These are phyloP conservation scores for Stegodyphus dumicola DNA, from an alignment of 1,140 invertebrate species.

Conservation along the genomic window DNA sequence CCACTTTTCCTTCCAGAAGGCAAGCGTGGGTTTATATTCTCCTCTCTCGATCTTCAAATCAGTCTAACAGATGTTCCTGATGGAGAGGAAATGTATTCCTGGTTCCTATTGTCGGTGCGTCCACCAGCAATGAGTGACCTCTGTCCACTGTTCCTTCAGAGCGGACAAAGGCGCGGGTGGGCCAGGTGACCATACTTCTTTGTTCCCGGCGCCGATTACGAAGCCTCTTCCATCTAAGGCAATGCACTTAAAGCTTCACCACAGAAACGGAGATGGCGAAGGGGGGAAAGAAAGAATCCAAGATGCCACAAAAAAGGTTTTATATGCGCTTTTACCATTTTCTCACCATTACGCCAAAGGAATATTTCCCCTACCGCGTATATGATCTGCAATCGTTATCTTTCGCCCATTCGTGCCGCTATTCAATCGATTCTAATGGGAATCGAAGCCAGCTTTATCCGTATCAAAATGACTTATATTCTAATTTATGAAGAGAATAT, in stretches of 20 bases:
- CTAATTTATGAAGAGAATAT: no score
- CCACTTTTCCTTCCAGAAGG: slow-evolving; percentile 5
- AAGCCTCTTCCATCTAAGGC: slow-evolving; percentile 18
- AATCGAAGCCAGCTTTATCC: no score
- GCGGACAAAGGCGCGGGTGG: slow-evolving; percentile 37
- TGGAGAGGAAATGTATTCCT: slow-evolving; percentile 52
- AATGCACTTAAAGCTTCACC: slow-evolving; percentile 13
- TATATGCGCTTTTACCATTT: slow-evolving; percentile 33
- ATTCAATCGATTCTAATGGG: not conserved
- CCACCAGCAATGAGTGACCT: slow-evolving; percentile 37
- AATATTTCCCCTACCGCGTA: slow-evolving; percentile 5
- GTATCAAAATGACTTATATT: no score
- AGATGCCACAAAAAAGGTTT: slow-evolving; percentile 24
- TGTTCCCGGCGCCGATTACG: slow-evolving; percentile 52
- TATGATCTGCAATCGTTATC: slow-evolving; percentile 35
- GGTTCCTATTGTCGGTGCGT: slow-evolving; percentile 31
- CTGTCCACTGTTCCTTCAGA: slow-evolving; percentile 43
- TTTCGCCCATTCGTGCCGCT: not conserved
- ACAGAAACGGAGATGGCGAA: not conserved
- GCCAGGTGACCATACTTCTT: slow-evolving; percentile 47
- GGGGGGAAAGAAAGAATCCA: not conserved
- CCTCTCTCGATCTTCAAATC: slow-evolving; percentile 44
- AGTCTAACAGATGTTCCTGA: slow-evolving; percentile 53
- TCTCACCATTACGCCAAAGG: slow-evolving; percentile 15
- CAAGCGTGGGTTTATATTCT: slow-evolving; percentile 23